Conservation (phyloP, 2,113 vertebrate species). For the Meriones unguiculatus region DNA sequence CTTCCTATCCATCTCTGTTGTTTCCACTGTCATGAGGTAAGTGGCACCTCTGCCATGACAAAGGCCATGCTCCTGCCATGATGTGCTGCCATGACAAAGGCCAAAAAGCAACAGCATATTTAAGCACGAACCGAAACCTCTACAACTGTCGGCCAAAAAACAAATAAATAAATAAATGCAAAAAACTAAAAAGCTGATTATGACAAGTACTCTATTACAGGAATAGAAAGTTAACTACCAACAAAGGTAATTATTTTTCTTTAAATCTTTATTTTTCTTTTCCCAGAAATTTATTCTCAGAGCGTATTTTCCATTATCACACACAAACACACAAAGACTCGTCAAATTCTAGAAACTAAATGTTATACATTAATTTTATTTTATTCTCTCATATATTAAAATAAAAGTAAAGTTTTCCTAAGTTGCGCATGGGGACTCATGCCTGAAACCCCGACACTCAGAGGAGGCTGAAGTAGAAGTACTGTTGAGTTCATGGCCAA, state of each 20-base stretch:
- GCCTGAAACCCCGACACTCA: not conserved
- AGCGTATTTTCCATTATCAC: conserved; percentile 29
- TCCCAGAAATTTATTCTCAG: conserved; percentile 47
- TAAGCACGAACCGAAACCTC: not conserved
- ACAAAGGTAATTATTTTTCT: not conserved
- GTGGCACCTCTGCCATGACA: not conserved
- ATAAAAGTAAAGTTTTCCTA: conserved; percentile 29
- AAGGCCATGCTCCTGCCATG: not conserved
- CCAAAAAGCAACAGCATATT: not conserved
- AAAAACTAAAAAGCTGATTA: not conserved
- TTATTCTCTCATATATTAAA: conserved; percentile 54
- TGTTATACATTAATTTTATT: conserved; percentile 35
- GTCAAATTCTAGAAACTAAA: not conserved
- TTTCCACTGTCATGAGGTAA: not conserved
- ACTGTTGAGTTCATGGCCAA: not conserved
- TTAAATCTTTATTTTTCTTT: conserved; percentile 41
- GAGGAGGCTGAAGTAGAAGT: not conserved
- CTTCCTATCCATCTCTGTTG: not conserved
- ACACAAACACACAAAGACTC: not conserved
- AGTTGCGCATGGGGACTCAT: not conserved
- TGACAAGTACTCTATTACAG: not conserved
- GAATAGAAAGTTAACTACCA: not conserved
- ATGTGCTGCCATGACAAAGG: not conserved
- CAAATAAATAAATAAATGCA: not conserved
- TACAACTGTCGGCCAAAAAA: not conserved